Evolutionary conservation across 2,113 vertebrate genomes (phyloP), one percentile per base, ranked within the genome.

Genomic region (Synodontis membranacea): DNA sequence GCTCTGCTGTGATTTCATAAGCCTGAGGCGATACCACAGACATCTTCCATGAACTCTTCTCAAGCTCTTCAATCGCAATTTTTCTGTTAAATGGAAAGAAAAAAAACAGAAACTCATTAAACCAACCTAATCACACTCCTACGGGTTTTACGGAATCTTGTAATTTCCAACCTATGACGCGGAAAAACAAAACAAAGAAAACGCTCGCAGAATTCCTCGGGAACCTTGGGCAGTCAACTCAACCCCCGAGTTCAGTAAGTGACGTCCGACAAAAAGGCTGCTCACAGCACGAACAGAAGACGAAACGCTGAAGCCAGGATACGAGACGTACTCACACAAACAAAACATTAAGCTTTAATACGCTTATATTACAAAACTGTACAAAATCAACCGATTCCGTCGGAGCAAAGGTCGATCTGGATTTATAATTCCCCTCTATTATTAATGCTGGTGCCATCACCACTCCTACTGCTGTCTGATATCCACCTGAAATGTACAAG

Each of bases 1-100:
- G 94, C 97, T 99, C 92, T 97, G 97, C 90, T 99, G 97, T 0
- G 98, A 98, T 91, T 99, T 99, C 92, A 97, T 94, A 86, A 98
- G 94, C 83, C 97, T 92, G 91, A 99, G 95, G 83, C 96, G 97
- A 93, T 99, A 99, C 98, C 98, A 99, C 92, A 97, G 93, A 92
- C 98, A 99, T 91, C 97, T 96, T 94, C 97, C 97, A 88, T 99
- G 98, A 0, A 99, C 96, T 37, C 97, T 95, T 92, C 98, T 95
- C 92, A 99, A 95, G 90, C 96, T 97, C 93, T 99, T 99, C 93
- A 99, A 93, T 68, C 98, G 97, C 89, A 97, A 95, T 97, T 99
- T 97, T 88, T 99, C 98, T 99, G 89, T 25, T n/a, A n/a, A n/a
- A n/a, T n/a, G n/a, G n/a, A n/a, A n/a, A n/a, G n/a, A n/a, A 62